A percentile compares a stretch with the other conserved stretches of the same genome.
Evolutionary conservation across 2,888 invertebrate genomes (phyloP).

Genomic region (Hemaris fuciformis): DNA sequence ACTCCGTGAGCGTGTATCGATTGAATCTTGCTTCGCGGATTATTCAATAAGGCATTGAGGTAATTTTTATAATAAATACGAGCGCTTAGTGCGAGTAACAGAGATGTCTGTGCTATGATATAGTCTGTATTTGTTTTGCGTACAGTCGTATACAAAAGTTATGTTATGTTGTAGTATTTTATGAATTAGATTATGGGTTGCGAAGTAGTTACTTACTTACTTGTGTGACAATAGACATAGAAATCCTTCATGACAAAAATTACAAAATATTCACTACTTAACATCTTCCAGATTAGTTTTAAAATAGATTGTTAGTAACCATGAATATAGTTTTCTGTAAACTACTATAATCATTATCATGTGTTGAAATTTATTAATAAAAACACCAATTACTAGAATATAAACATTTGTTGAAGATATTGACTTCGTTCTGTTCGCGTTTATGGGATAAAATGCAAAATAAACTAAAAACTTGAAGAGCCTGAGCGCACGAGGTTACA

Average conservation of each 20-base stretch:
- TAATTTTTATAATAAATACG: conserved; percentile 46
- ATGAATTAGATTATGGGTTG: not conserved
- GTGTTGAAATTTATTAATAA: too few species aligned
- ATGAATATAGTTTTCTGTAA: not conserved
- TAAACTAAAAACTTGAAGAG: conserved; percentile 1
- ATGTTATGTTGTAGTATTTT: not conserved
- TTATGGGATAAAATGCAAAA: conserved; percentile 9
- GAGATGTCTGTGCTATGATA: conserved; percentile 51
- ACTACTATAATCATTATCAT: too few species aligned
- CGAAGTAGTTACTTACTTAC: too few species aligned
- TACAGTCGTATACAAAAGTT: not conserved
- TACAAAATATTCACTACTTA: too few species aligned
- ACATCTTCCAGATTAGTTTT: too few species aligned
- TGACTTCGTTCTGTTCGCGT: not conserved
- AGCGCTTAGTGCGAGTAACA: conserved; percentile 34
- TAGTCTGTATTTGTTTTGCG: conserved; percentile 52
- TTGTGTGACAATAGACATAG: too few species aligned
- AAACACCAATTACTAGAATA: not conserved
- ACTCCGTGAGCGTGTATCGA: conserved; percentile 42
- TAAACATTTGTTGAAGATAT: not conserved
- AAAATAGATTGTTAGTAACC: not conserved
- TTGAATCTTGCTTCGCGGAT: conserved; percentile 51
- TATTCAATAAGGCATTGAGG: conserved; percentile 70
- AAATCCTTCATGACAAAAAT: too few species aligned
- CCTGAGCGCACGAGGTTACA: conserved; percentile 41